These are phyloP conservation scores for Rousettus leschenaultii DNA, from an alignment of 2,113 vertebrate species.

Conservation along the genomic window DNA sequence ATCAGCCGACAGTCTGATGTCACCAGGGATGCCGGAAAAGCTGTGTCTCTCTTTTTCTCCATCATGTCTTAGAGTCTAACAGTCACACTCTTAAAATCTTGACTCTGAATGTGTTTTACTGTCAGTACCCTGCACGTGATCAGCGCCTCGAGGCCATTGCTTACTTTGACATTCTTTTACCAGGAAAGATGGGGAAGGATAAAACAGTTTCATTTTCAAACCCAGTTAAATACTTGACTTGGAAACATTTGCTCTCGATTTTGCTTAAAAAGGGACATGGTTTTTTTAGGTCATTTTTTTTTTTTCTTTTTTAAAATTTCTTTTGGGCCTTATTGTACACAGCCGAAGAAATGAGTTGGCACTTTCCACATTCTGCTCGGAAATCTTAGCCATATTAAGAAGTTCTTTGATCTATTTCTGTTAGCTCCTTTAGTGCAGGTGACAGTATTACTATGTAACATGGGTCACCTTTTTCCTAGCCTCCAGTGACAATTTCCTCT, in stretches of 20 bases:
- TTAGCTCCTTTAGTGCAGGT: neutral
- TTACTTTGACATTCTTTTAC: neutral
- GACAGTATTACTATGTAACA: neutral
- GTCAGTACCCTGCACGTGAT: neutral
- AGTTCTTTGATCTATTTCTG: neutral
- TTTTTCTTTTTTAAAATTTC: neutral
- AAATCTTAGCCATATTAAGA: neutral
- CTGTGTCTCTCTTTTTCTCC: neutral
- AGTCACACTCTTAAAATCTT: neutral
- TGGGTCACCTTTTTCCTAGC: neutral
- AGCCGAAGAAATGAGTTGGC: neutral
- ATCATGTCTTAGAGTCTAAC: neutral
- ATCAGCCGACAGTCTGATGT: neutral
- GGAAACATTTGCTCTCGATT: neutral
- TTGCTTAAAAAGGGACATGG: neutral
- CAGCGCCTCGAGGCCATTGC: neutral
- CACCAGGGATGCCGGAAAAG: neutral
- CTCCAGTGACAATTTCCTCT: neutral
- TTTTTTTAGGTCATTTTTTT: neutral
- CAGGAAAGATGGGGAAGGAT: neutral
- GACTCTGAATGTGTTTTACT: neutral
- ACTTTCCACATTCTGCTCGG: neutral
- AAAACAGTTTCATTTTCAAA: conserved; percentile 1
- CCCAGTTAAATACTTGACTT: neutral
- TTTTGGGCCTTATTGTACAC: neutral